Base-by-base conservation (phyloP, 2,113 vertebrate species). In the Athene cunicularia region DNA sequence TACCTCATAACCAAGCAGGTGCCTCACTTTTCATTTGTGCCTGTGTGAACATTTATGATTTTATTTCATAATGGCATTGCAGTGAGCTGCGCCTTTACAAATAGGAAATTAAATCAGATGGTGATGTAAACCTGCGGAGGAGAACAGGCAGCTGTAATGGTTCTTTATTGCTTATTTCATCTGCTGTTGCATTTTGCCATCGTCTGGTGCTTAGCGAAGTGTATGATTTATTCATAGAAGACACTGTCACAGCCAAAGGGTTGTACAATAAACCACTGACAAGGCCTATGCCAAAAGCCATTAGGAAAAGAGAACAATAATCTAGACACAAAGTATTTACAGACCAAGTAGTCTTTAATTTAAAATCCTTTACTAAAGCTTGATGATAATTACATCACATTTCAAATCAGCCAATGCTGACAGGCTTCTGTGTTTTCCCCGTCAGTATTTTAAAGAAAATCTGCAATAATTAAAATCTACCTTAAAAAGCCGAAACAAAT, bases 201-300 rank as follows among this genome's bases (percentile, higher is more conserved):
- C 70, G 26, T 43, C 89, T 90, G 92, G 85, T 83, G 94, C 97
- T 96, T 94, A 93, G 72, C 23, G 80, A 60, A 95, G 94, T 94
- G 84, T 96, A 68, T 96, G 96, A 98, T 98, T 98, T 98, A 98
- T 98, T 98, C 97, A 97, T 87, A 60, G 97, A 89, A 60, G 88
- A 73, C 66, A 24, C 91, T 90, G 94, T 96, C 93, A 47, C 93
- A 75, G 93, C 80, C 74, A 28, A 88, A 82, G 91, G 72, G 75
- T 63, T 96, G 68, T 85, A 89, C 79, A 93, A 94, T 88, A 95
- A 96, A 94, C 77, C 79, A 88, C 75, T 75, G 85, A 97, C 94
- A 96, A 95, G 79, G 68, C 82, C 91, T 67, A 30, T 97, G 96
- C 95, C 93, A 97, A 94, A 95, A 96, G 37, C 90, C 93, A 95